Evolutionary conservation across 2,113 vertebrate species (phyloP), one percentile per base, ranked within the genome.

Genomic region (Eubucco bourcierii): DNA sequence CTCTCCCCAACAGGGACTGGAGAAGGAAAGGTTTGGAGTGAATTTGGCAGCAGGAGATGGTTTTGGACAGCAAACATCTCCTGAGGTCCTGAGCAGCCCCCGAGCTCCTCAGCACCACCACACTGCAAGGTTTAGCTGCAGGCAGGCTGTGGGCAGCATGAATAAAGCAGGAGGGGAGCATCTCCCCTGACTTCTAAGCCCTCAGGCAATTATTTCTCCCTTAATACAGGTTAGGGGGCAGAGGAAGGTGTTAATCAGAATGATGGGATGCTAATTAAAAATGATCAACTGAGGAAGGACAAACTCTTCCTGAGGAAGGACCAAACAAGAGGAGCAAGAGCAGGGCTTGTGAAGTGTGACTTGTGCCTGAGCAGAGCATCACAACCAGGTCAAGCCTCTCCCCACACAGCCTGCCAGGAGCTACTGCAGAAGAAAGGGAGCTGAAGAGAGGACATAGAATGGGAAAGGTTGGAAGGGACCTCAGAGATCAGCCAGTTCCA

Each of bases 61-160:
- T 8, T 6, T 20, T 3, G 5, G 55, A 16, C 47, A 64, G 25
- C 33, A 9, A 3, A 4, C 4, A 2, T 27, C n/a, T 28, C 46
- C 72, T 28, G 4, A 37, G 52, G 52, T 0, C 4, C 2, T 24
- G 10, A n/a, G 8, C 81, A 73, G 60, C 15, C 74, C 74, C 59
- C 39, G 23, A 56, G 28, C 37, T 24, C 33, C 59, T 24, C 37
- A 2, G 17, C 1, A 0, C 31, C 46, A 21, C 6, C 2, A 2
- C 25, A 1, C 34, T 7, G 33, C 41, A 9, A n/a, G 80, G 60
- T 47, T 47, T 60, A 21, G 9, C 39, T 29, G 2, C 52, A 47
- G 66, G 58, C 2, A 6, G 20, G 34, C 39, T 47, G 46, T 47
- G 46, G 17, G 46, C 47, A 50, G 47, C 20, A 9, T 21, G 47